A percentile compares a stretch with the other conserved stretches of the same genome.
Conservation (phyloP, 2,888 invertebrate genomes). For the Osedax frankpressi region DNA sequence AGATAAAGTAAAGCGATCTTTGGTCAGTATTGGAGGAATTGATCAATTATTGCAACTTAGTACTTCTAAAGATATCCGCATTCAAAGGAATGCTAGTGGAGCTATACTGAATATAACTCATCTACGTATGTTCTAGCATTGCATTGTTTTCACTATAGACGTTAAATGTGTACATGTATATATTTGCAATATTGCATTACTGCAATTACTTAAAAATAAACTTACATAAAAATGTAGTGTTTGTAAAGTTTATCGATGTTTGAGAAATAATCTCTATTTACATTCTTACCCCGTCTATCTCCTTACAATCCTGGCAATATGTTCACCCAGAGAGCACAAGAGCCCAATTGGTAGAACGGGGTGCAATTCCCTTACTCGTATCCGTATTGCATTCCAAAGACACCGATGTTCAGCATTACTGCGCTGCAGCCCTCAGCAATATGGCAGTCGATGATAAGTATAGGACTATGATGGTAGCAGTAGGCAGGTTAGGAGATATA, state of each 20-base stretch:
- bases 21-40: conserved; percentile 30
- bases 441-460: conserved; percentile 36
- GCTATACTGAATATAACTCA: conserved; percentile 37
- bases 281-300: too few species aligned
- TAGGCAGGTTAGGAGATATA: conserved; percentile 30
- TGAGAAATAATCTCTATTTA: too few species aligned
- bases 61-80: conserved; percentile 32
- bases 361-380: conserved; percentile 34
- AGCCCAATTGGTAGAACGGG: conserved; percentile 32
- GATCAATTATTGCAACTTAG: conserved; percentile 30
- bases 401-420: conserved; percentile 35
- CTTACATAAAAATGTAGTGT: too few species aligned
- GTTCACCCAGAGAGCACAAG: conserved; percentile 33
- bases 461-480: conserved; percentile 36
- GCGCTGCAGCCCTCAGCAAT: conserved; percentile 37
- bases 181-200: too few species aligned
- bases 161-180: too few species aligned
- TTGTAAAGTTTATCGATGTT: too few species aligned
- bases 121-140: conserved; percentile 32
- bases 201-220: too few species aligned
- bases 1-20: conserved; percentile 32
- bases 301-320: too few species aligned
- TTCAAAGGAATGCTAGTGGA: conserved; percentile 36
- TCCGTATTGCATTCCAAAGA: conserved; percentile 31
- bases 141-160: too few species aligned